A percentile compares a stretch with the other conserved stretches of the same genome.
These are phyloP conservation scores for Halichoerus grypus DNA, from an alignment of 2,113 vertebrate genomes.

Conservation along the genomic window DNA sequence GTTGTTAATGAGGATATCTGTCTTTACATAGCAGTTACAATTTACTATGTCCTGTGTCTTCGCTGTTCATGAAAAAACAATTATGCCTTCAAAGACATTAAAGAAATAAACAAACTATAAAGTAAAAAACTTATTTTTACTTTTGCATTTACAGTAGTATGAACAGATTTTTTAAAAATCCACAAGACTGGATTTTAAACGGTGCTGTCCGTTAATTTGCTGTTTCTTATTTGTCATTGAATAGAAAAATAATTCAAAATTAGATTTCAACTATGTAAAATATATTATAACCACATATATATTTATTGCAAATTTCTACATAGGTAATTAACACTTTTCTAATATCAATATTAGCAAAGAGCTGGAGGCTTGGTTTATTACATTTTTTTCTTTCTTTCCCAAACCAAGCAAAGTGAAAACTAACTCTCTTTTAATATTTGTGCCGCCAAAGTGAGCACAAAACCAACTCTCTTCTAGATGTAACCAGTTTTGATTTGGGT, in stretches of 20 bases:
- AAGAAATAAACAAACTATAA: constrained; percentile 31
- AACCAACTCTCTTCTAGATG: constrained; percentile 8
- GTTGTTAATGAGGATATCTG: constrained; percentile 63
- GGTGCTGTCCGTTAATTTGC: background rate
- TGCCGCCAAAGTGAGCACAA: background rate
- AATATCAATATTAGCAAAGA: constrained; percentile 5
- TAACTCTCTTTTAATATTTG: background rate
- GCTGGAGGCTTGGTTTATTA: background rate
- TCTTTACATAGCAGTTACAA: constrained; percentile 46
- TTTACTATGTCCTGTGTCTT: constrained; percentile 49
- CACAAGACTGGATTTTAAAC: background rate
- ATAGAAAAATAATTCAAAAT: constrained; percentile 60
- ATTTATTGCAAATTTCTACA: constrained; percentile 38
- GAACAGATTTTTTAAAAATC: background rate
- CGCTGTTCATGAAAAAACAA: background rate
- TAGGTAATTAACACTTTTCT: constrained; percentile 42
- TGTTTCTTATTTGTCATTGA: constrained; percentile 36
- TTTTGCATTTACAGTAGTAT: constrained; percentile 4
- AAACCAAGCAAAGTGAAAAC: constrained; percentile 45
- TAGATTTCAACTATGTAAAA: constrained; percentile 48
- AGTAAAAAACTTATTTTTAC: constrained; percentile 39
- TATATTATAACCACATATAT: background rate
- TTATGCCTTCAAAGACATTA: constrained; percentile 23
- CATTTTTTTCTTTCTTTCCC: background rate
- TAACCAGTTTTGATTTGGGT: constrained; percentile 28